Evolutionary conservation across 2,797 vertebrate species (phyloP), one percentile per base, ranked within the genome.

Genomic region (Coluber constrictor): DNA sequence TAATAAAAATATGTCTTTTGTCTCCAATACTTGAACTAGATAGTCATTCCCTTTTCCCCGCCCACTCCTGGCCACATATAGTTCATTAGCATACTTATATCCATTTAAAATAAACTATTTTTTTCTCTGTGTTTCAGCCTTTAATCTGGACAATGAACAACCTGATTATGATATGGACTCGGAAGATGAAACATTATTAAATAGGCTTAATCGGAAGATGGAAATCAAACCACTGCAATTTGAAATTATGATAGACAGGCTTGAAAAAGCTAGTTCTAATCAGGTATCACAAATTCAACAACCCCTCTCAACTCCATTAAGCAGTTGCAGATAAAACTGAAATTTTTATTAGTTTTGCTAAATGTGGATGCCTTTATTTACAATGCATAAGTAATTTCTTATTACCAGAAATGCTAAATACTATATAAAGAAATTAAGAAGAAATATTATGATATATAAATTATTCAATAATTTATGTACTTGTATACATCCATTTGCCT

Each of bases 111-210:
- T 0, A 90, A 51, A 83, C 66, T 51, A 0, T 92, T 0, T 91
- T 59, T 0, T 61, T 94, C 91, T 90, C 32, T 89, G 56, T 94
- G 1, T 98, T 96, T 23, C 96, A 99, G 98, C 98, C 86, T 98
- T 99, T 94, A 98, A 98, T 96, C 97, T 99, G 97, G 99, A 99
- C 97, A 98, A 98, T 74, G 98, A 99, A 29, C 98, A 98, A 97
- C 98, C 98, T 51, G 99, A 99, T 97, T 99, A 99, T 59, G 99
- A 99, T 96, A 99, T 99, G 99, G 99, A 99, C 97, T 99, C 99
- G 1, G 99, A 99, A 97, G 99, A 99, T 86, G 99, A 99, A 95
- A 98, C 98, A 8, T 97, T 99, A 90, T 98, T 99, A 95, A 99
- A 98, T 97, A 97, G 98, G 95, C 98, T 99, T 59, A 99, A 99